Percentiles rank a stretch among this genome's conserved stretches.
Evolutionary conservation across 2,113 vertebrate genomes (phyloP).

Genomic region (Petroica traversi): DNA sequence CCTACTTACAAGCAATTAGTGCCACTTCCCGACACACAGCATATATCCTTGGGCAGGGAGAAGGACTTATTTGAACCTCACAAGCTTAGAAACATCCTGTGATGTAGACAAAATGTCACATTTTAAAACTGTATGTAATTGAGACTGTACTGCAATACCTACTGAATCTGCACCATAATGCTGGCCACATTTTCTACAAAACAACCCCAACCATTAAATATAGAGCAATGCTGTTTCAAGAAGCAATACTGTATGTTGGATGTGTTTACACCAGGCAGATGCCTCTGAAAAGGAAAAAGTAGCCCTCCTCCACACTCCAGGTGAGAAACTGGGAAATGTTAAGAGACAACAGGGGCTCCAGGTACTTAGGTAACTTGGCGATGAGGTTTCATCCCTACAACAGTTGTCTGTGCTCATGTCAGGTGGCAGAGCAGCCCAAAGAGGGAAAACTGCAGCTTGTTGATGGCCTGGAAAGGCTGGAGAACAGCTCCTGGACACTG

Average conservation of each 20-base stretch:
- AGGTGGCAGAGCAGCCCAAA: not conserved
- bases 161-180: not conserved
- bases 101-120: not conserved
- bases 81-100: not conserved
- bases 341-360: not conserved
- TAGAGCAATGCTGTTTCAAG: not conserved
- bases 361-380: not conserved
- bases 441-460: not conserved
- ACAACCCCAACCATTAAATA: not conserved
- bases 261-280: not conserved
- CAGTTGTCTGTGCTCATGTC: not conserved
- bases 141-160: not conserved
- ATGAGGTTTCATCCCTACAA: not conserved
- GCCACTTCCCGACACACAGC: not conserved
- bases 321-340: not conserved
- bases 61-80: not conserved
- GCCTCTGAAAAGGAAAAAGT: not conserved
- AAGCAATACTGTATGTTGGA: not conserved
- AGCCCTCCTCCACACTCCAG: rapidly evolving
- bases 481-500: rapidly evolving
- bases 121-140: not conserved
- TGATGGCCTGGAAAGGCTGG: not conserved
- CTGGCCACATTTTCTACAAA: not conserved
- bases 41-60: not conserved
- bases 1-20: conserved; percentile 47